Conservation (phyloP, 2,113 vertebrate genomes). For the Stigmatopora argus region DNA sequence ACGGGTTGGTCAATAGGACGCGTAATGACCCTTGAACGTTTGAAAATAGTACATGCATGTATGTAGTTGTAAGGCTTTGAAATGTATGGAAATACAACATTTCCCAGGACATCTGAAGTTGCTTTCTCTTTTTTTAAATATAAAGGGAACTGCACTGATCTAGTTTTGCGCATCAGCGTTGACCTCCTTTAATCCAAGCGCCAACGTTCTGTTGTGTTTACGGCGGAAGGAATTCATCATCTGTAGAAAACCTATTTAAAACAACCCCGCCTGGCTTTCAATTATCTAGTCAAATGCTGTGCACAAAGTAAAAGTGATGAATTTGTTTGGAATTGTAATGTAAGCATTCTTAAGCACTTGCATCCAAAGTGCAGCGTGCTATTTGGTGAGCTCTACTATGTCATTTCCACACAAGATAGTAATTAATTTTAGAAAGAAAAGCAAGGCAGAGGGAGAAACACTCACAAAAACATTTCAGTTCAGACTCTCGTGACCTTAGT, state of each 20-base stretch:
- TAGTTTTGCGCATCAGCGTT: conserved; percentile 58
- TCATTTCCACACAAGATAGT: conserved; percentile 10
- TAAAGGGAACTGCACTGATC: conserved; percentile 54
- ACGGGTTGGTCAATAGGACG: background rate
- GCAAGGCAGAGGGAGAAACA: conserved; percentile 13
- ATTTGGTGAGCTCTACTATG: conserved; percentile 5
- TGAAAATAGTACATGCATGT: background rate
- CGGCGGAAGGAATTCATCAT: conserved; percentile 56
- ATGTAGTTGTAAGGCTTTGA: background rate
- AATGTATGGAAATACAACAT: conserved; percentile 3
- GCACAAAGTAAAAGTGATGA: conserved; percentile 30
- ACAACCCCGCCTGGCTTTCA: conserved; percentile 36
- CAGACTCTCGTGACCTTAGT: conserved; percentile 14
- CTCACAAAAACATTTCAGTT: conserved; percentile 9
- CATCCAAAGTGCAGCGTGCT: conserved; percentile 4
- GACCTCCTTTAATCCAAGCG: conserved; percentile 61
- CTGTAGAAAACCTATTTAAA: conserved; percentile 48
- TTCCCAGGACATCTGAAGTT: conserved; percentile 20
- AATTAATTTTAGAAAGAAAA: conserved; percentile 20
- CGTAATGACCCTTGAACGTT: background rate
- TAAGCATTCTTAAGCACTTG: conserved; percentile 10
- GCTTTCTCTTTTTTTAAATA: conserved; percentile 12
- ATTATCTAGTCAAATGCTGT: conserved; percentile 34
- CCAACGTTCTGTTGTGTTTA: conserved; percentile 45
- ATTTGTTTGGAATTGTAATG: conserved; percentile 29